Conservation (phyloP, 2,888 invertebrate species). For the Dicyrtoma fusca region DNA sequence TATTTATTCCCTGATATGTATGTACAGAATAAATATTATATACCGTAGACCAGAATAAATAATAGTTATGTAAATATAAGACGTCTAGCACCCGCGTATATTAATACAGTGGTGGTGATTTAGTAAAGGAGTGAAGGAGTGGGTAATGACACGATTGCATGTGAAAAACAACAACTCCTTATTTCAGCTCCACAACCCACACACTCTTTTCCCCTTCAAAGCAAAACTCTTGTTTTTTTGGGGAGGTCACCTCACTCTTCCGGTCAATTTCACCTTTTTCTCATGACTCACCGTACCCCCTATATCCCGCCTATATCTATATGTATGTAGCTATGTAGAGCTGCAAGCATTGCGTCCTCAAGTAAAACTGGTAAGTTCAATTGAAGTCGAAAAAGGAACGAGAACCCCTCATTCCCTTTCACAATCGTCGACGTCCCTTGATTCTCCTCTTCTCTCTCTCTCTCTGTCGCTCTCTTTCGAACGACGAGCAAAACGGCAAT, state of each 20-base stretch:
- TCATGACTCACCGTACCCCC: slow-evolving; percentile 24
- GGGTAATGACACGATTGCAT: slow-evolving; percentile 56
- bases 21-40: too few species aligned
- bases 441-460: slow-evolving; percentile 14
- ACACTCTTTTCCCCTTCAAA: background rate
- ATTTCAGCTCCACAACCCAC: slow-evolving; percentile 17
- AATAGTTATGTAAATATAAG: too few species aligned
- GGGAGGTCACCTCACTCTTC: slow-evolving; percentile 37
- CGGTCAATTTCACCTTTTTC: slow-evolving; percentile 42
- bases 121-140: slow-evolving; percentile 34
- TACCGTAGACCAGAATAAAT: too few species aligned
- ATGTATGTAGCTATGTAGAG: background rate
- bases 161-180: slow-evolving; percentile 44
- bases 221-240: slow-evolving; percentile 30
- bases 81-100: too few species aligned
- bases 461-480: background rate
- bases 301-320: background rate
- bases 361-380: too few species aligned
- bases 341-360: background rate
- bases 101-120: slow-evolving; percentile 19
- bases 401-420: background rate
- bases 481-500: too few species aligned
- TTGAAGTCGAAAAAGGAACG: background rate
- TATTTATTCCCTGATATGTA: too few species aligned
- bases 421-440: slow-evolving; percentile 6